Base-by-base conservation (phyloP, 2,888 invertebrate genomes). In the Trilocha varians region DNA sequence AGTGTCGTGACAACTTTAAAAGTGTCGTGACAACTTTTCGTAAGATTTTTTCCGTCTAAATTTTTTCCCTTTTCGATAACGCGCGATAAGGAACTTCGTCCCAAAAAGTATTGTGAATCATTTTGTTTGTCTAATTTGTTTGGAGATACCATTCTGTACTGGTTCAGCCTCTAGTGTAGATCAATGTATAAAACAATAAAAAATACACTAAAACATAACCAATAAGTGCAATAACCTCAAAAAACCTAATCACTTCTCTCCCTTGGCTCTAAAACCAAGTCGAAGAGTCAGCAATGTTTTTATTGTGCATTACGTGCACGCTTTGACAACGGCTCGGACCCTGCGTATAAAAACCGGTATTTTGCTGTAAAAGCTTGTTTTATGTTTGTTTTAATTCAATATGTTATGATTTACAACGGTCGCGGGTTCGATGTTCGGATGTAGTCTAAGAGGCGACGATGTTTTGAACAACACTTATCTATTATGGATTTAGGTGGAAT, bases 311-410 rank as follows among this genome's bases (percentile, higher is more conserved):
- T 16, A 6, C 37, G 13, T 15, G 14, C 34, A 38, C 38, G 37
- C 34, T 15, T 18, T 15, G 34, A 11, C 40, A 3, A 16, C 36
- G 17, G 16, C 39, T 36, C 33, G 40, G 15, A 14, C 17, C 36
- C 36, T n/a, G 39, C 39, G 41, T 46, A 53, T 55, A 55, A 56
- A 25, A 57, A 53, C 41, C 48, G 42, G 43, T 49, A 47, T 50
- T 48, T 47, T 47, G 49, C 42, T 54, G 54, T 62, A 61, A 66
- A 62, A 59, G 55, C 25, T 25, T 52, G 46, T 51, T 53, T 53
- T 53, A 52, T 59, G 49, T 44, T 16, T 39, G 42, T 59, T 62
- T 62, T 62, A 62, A 62, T 62, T 62, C 59, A 65, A 78, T 76
- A 73, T 74, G 45, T 50, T 55, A 53, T 62, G 64, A 67, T 63